Conservation (phyloP, 1,140 invertebrate genomes). For the Phymorhynchus buccinoides region DNA sequence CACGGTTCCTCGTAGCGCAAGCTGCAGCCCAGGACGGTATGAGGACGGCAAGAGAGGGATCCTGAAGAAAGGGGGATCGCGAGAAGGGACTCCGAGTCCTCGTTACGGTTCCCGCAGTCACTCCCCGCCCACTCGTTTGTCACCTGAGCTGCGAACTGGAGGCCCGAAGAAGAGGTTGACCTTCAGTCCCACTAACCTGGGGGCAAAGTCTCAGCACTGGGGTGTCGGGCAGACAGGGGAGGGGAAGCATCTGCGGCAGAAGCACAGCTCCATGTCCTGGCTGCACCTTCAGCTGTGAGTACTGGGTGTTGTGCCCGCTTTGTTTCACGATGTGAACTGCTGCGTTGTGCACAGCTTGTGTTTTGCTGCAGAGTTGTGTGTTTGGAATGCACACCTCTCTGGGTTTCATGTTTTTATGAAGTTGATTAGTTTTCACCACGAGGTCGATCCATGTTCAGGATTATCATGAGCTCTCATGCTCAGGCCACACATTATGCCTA, state of each 20-base stretch:
- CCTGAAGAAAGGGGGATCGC: constrained; percentile 28
- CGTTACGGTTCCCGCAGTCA: constrained; percentile 14
- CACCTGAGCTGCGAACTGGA: constrained; percentile 15
- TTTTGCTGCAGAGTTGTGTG: too few relatives aligned
- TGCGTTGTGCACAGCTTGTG: too few relatives aligned
- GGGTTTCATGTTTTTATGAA: too few relatives aligned
- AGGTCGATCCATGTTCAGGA: too few relatives aligned
- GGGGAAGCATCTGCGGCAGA: constrained; percentile 25
- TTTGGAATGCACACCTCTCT: too few relatives aligned
- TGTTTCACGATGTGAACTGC: too few relatives aligned
- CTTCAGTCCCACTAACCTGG: constrained; percentile 1
- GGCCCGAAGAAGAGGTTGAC: background rate
- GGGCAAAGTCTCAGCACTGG: background rate
- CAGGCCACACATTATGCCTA: too few relatives aligned
- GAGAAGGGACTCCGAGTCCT: constrained; percentile 36
- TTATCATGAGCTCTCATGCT: too few relatives aligned
- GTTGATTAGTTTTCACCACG: too few relatives aligned
- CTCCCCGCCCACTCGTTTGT: constrained; percentile 38
- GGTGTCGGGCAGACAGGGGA: constrained; percentile 19
- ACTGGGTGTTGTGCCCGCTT: too few relatives aligned
- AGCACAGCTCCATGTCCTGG: constrained; percentile 44
- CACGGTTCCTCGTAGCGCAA: background rate
- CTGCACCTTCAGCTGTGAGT: constrained; percentile 42
- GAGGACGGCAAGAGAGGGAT: constrained; percentile 35
- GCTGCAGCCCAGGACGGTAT: constrained; percentile 12